Percentiles rank a stretch among this genome's conserved stretches.
Evolutionary conservation across 2,888 invertebrate genomes (phyloP).

Genomic region (Oxycera nigricornis): DNA sequence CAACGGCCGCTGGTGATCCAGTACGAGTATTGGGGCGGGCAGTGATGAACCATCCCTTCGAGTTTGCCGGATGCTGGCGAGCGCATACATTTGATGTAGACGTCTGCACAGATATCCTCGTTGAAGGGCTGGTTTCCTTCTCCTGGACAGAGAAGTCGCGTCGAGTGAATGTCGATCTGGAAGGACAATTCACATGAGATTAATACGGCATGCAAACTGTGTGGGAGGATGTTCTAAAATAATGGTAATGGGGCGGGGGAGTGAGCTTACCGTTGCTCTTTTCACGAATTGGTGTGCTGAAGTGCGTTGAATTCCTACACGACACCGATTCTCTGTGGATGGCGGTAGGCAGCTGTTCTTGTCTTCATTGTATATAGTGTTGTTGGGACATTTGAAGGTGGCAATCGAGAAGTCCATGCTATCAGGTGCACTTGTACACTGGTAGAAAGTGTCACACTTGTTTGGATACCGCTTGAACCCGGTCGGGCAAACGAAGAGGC

Average conservation of each 20-base stretch:
- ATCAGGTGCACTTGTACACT: constrained; percentile 73
- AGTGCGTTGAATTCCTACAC: constrained; percentile 31
- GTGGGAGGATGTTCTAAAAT: no score
- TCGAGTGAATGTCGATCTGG: constrained; percentile 70
- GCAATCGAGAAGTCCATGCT: constrained; percentile 76
- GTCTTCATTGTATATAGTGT: constrained; percentile 77
- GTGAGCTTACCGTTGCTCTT: constrained; percentile 39
- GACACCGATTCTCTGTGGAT: constrained; percentile 60
- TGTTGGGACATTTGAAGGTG: constrained; percentile 77
- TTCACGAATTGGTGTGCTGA: not conserved
- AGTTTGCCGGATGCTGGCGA: constrained; percentile 63
- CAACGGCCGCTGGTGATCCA: constrained; percentile 81
- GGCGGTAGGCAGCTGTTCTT: constrained; percentile 76
- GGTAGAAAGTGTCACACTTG: constrained; percentile 83
- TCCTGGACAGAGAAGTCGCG: constrained; percentile 68
- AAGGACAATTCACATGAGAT: constrained; percentile 51
- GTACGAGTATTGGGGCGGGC: constrained; percentile 77
- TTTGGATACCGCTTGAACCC: constrained; percentile 84
- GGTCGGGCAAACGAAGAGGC: constrained; percentile 78
- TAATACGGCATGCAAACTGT: no score
- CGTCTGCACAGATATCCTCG: constrained; percentile 71
- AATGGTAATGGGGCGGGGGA: no score
- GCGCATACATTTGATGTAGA: constrained; percentile 75
- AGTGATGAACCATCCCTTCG: constrained; percentile 76
- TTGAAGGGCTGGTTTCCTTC: constrained; percentile 76